A percentile compares a stretch with the other conserved stretches of the same genome.
Evolutionary conservation across 2,888 invertebrate species (phyloP).

Genomic region (Zeuzera pyrina): DNA sequence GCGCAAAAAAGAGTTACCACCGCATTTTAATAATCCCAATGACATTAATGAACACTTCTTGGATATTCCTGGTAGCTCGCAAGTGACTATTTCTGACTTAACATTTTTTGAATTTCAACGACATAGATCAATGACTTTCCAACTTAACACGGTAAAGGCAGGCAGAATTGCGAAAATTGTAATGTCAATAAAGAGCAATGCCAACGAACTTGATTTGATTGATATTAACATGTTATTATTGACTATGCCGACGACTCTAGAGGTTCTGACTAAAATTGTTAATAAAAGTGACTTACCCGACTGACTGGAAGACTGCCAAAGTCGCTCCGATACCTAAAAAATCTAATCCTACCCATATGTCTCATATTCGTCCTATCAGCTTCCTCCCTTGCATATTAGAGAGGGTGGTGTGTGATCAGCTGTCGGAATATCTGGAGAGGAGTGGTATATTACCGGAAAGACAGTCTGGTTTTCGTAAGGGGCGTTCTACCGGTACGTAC

Average conservation of each 20-base stretch:
- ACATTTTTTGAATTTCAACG: background rate
- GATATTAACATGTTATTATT: background rate
- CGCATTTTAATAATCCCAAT: background rate
- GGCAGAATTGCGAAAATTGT: background rate
- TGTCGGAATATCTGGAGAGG: background rate
- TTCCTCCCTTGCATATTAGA: background rate
- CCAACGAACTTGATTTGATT: background rate
- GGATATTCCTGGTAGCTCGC: background rate
- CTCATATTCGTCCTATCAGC: background rate
- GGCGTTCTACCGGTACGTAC: background rate
- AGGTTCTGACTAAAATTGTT: background rate
- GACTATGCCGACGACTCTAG: background rate
- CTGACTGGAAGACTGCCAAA: no score
- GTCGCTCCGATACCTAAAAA: slow-evolving; percentile 8
- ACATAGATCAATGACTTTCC: background rate
- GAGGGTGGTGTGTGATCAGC: background rate
- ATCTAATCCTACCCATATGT: background rate
- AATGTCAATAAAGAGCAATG: background rate
- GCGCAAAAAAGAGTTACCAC: background rate
- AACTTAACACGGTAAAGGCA: background rate
- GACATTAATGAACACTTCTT: background rate
- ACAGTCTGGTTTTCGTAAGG: background rate
- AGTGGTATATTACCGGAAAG: background rate
- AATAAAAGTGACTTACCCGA: background rate
- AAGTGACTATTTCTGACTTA: background rate